Evolutionary conservation across 2,888 invertebrate genomes (phyloP), one percentile per base, ranked within the genome.

Genomic region (Microplitis deprimator): DNA sequence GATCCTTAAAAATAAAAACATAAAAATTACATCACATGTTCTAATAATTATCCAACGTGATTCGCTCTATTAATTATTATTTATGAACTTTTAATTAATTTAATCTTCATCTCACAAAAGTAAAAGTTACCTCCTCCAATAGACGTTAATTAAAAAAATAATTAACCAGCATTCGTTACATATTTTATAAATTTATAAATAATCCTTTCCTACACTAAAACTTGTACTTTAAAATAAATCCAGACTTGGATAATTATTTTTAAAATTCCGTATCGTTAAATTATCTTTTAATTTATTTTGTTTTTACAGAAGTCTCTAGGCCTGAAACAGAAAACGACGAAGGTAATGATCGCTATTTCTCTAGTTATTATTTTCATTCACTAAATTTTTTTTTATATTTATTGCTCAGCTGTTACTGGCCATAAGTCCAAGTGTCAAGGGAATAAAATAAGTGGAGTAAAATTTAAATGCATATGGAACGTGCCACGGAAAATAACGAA

Each of bases 21-120:
- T 13, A 13, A 50, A 50, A 50, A 50, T 50, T 67, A 29, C 67
- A 38, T 67, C 67, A 70, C 41, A 69, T 39, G 50, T 69, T 69
- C 61, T 50, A 17, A 50, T 74, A 29, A 60, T 67, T 17, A 69
- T 40, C 41, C 40, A 17, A 40, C 39, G 20, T 62, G 67, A 67
- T 67, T 38, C 38, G 39, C 67, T 67, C 67, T 67, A 67, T 67
- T 67, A 38, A 67, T 67, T 17, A 16, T 17, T 8, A 20, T 16
- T 20, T 62, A 38, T 67, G n/a, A 13, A 17, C 67, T 67, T 13
- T 50, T 50, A 50, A 50, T 50, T 50, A 50, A 50, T 50, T 13
- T 50, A 50, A 50, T 50, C 50, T 13, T 50, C 13, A 50, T 50
- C 50, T 50, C 13, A 50, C 50, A 50, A 50, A 50, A 50, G 50